Evolutionary conservation across 2,113 vertebrate genomes (phyloP).

Genomic region (Hucho hucho): DNA sequence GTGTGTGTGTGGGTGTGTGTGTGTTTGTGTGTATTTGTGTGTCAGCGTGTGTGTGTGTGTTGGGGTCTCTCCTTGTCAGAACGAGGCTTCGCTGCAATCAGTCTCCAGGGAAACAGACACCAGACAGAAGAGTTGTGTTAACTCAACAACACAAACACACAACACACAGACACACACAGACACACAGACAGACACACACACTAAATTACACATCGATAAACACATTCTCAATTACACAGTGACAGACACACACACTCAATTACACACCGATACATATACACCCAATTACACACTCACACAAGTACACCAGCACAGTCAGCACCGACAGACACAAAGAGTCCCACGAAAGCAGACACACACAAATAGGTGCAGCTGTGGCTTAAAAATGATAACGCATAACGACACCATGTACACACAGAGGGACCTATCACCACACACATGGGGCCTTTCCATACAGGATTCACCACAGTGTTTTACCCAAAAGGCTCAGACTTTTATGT

Average conservation of each 20-base stretch:
- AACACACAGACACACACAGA: constrained; percentile 8
- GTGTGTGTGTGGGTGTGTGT: neutral
- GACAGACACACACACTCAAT: constrained; percentile 45
- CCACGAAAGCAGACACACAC: constrained; percentile 29
- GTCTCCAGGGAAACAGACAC: constrained; percentile 71
- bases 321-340: constrained; percentile 51
- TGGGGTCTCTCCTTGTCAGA: constrained; percentile 58
- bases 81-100: constrained; percentile 56
- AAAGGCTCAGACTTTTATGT: too few species aligned
- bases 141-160: constrained; percentile 1
- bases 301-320: constrained; percentile 56
- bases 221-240: constrained; percentile 37
- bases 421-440: neutral
- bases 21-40: constrained; percentile 20
- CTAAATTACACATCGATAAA: neutral
- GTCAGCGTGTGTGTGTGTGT: constrained; percentile 11
- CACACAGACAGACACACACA: constrained; percentile 4
- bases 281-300: constrained; percentile 67
- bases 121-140: constrained; percentile 38
- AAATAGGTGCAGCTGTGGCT: constrained; percentile 40
- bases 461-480: too few species aligned
- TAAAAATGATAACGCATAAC: constrained; percentile 34
- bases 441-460: too few species aligned
- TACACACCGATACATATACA: constrained; percentile 60
- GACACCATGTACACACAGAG: constrained; percentile 29